Base-by-base conservation (phyloP, 2,888 invertebrate species). In the Drosophila flavopinicola region DNA sequence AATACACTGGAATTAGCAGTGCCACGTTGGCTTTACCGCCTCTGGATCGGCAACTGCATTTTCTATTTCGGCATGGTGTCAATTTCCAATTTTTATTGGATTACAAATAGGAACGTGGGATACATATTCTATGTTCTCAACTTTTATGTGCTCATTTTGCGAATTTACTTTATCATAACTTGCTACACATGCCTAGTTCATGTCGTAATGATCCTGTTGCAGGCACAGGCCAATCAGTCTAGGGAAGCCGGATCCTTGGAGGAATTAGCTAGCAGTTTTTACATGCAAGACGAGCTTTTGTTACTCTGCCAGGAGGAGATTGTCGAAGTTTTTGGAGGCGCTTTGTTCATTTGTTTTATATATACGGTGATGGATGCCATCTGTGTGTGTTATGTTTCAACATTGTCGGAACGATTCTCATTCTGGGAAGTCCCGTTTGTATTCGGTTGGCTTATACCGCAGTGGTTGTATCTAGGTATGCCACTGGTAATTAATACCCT, bases 401-500 rank as follows among this genome's bases (percentile, higher is more conserved):
- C 52, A 7, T 11, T 63, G 17, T 6, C 44, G 5, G 38, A 37
- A 1, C 48, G 15, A 0, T 25, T 11, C 7, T 13, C 35, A 2
- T 0, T 35, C 2, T 1, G 1, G 6, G 41, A 60, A 11, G 10
- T 25, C 1, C 0, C 23, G 0, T 41, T 35, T 1, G 2, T 24
- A 1, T 3, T 41, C 4, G 3, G 17, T 3, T 63, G 63, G 63
- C 0, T 13, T 2, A 2, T 41, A 10, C 63, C 60, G 10, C 5
- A 41, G 27, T 10, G 1, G 5, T 1, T 44, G n/a, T 49, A 47
- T 24, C 3, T 59, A 1, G 15, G 9, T 13, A 38, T 63, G 39
- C 60, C 63, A 24, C 24, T 64, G 29, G 35, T 20, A 9, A 13
- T 29, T 11, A 51, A 52, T n/a, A 41, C 39, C 9, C 13, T 63